Base-by-base conservation (phyloP, 2,113 vertebrate genomes). In the Ploceus nigricollis region DNA sequence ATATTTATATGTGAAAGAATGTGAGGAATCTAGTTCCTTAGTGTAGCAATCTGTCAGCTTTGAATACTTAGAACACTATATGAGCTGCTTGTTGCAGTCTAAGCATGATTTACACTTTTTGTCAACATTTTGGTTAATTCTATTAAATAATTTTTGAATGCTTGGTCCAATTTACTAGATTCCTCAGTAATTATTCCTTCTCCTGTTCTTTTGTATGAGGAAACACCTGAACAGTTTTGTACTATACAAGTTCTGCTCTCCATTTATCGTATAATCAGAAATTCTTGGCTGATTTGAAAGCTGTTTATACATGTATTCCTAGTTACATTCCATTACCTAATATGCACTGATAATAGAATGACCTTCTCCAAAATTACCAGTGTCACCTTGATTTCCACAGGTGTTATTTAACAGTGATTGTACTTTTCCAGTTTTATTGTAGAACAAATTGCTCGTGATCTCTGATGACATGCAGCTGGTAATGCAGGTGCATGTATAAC, bases 351-450 rank as follows among this genome's bases (percentile, higher is more conserved):
- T 28, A 76, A 48, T 85, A 89, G 96, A 96, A 96, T 94, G 65
- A 19, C 40, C 54, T 92, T 85, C 48, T 78, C 31, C 56, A 82
- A 37, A 91, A 96, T 89, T 84, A 57, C 10, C 22, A 66, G 33
- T 50, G 71, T 93, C 86, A 91, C 87, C 47, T 65, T 92, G 58
- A 72, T 79, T 90, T 95, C n/a, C 60, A 5, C 27, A 93, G 94
- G 37, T 92, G 45, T 94, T 97, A 61, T 89, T 95, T 87, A 95
- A 78, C n/a, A 42, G 35, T 47, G 56, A 65, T 86, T 91, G 61
- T 78, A 80, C 68, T 63, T 91, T 92, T 57, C 42, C 63, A 83
- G n/a, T 89, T 96, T 78, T 79, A 54, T 31, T 91, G 86, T 92
- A 84, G 54, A 73, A 82, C 85, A 97, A 83, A 84, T 95, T 69